Base-by-base conservation (phyloP, 2,113 vertebrate species). In the Charadrius vociferus region DNA sequence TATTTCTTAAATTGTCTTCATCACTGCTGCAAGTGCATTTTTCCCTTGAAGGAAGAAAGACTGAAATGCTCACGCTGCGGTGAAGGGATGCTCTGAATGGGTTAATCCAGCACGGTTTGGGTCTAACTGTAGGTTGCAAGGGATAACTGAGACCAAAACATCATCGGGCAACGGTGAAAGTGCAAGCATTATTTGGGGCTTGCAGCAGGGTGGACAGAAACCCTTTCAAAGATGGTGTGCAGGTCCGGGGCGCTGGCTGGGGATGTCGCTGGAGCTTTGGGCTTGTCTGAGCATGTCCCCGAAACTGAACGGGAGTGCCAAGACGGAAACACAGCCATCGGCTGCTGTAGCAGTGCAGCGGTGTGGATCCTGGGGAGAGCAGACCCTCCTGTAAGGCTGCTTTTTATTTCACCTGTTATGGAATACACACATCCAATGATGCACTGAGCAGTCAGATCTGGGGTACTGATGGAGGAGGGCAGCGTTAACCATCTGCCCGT, bases 361-460 rank as follows among this genome's bases (percentile, higher is more conserved):
- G 3, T 30, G 26, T 30, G 50, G 17, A 47, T 91, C 34, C 36
- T 23, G 49, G 45, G 27, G 56, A 75, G 24, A 36, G 26, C 34
- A 72, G 36, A 43, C 14, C 62, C 23, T 78, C 56, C 52, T 30
- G 1, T 18, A 59, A 84, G 23, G 20, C 19, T 86, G 39, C 30
- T 13, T 45, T 91, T n/a, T 43, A 12, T 53, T 83, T 77, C 34
- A 19, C 0, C 0, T 61, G 1, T 49, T 59, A 16, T 4, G 39
- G 49, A 53, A 62, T 47, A 7, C 0, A 0, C 37, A 7, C 39
- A 61, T 39, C 34, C 52, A 37, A 62, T 56, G 65, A 9, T 34
- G 47, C 27, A 7, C 5, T 6, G 49, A 83, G 21, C 2, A 0
- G 78, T 78, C 39, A 1, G 23, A 20, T 30, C 11, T 0, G 0